These are phyloP conservation scores for Sapayoa aenigma DNA, from an alignment of 2,113 vertebrate genomes.

Conservation along the genomic window DNA sequence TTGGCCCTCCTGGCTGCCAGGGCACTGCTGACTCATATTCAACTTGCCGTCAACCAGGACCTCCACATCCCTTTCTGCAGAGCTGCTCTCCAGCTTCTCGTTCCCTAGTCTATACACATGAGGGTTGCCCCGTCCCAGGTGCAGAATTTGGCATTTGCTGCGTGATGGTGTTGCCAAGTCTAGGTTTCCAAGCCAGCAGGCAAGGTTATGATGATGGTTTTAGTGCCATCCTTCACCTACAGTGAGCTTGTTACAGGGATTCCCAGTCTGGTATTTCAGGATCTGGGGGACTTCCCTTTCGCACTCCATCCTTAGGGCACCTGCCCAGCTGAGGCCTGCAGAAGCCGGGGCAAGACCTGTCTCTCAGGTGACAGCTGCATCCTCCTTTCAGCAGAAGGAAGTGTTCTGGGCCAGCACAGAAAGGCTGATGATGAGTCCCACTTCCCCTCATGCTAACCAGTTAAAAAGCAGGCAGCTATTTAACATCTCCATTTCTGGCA, in stretches of 20 bases:
- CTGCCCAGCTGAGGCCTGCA: background rate
- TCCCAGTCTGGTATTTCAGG: background rate
- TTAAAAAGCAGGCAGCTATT: background rate
- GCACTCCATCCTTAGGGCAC: background rate
- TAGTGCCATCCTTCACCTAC: background rate
- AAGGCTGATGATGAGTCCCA: background rate
- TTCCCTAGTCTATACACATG: background rate
- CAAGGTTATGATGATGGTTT: background rate
- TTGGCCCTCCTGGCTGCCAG: background rate
- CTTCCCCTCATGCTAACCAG: background rate
- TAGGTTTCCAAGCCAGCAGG: background rate
- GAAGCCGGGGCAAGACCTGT: accelerated
- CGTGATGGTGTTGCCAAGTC: accelerated
- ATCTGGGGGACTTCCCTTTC: background rate
- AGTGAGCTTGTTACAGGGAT: background rate
- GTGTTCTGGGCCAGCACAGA: background rate
- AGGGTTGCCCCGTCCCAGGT: background rate
- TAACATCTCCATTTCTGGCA: background rate
- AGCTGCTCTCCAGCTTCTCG: background rate
- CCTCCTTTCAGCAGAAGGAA: background rate
- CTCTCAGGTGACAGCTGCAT: accelerated
- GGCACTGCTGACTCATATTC: background rate
- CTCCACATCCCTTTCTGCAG: background rate
- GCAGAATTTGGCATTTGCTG: background rate
- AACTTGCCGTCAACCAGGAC: background rate